Conservation (phyloP, 2,113 vertebrate genomes). For the Paradisaea rubra region DNA sequence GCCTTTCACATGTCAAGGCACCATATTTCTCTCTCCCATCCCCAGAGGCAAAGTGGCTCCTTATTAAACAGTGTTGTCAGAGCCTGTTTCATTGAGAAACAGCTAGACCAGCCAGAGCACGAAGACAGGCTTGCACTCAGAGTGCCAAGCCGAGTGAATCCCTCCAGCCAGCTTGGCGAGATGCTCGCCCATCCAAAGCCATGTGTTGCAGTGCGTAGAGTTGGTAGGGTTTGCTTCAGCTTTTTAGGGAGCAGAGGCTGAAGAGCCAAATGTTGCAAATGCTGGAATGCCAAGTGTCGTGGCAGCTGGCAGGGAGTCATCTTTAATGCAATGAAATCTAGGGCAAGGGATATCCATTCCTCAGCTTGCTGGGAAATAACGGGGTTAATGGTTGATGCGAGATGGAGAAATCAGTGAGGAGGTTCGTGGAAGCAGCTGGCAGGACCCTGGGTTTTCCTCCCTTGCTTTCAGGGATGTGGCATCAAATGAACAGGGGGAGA, state of each 20-base stretch:
- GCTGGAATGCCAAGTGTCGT: background rate
- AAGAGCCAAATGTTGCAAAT: background rate
- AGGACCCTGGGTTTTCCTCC: background rate
- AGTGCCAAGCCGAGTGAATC: background rate
- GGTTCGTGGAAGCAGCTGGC: background rate
- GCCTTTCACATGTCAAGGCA: background rate
- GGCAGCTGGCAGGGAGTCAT: background rate
- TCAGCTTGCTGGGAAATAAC: background rate
- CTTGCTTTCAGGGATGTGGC: background rate
- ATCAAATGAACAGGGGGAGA: background rate
- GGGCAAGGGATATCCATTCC: background rate
- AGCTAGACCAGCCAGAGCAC: background rate
- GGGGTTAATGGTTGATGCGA: rapidly evolving
- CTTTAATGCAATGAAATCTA: background rate
- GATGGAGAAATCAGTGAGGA: background rate
- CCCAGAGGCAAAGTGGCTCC: background rate
- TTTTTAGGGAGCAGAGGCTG: background rate
- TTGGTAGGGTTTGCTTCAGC: background rate
- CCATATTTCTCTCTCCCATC: background rate
- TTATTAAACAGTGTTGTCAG: background rate
- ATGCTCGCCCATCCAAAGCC: background rate
- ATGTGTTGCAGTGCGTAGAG: background rate
- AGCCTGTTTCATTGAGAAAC: background rate
- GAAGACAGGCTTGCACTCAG: background rate
- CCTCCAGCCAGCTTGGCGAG: rapidly evolving